Conservation (phyloP, 1,140 invertebrate genomes). For the Microplitis demolitor region DNA sequence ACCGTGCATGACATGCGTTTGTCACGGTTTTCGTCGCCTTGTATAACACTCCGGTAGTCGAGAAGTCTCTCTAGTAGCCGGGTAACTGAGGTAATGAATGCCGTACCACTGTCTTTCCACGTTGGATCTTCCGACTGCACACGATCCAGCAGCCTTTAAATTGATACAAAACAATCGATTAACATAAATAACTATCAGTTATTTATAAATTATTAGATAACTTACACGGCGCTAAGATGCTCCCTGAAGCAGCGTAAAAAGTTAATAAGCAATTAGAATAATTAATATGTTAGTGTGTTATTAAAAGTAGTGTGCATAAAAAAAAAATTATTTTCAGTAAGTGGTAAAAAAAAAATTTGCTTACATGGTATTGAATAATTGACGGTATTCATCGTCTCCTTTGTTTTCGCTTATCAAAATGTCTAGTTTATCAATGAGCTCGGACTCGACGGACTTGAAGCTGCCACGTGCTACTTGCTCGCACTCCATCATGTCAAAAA, state of each 20-base stretch:
- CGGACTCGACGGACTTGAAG: slow-evolving; percentile 88
- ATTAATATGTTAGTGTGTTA: too few species aligned
- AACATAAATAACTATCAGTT: not conserved
- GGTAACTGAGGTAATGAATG: slow-evolving; percentile 91
- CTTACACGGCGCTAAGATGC: slow-evolving; percentile 89
- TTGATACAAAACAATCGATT: slow-evolving; percentile 12
- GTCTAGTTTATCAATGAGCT: slow-evolving; percentile 92
- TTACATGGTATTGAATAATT: slow-evolving; percentile 94
- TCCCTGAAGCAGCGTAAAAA: slow-evolving; percentile 71
- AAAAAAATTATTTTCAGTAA: slow-evolving; percentile 16
- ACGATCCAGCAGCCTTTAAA: slow-evolving; percentile 79
- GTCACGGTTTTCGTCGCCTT: slow-evolving; percentile 89
- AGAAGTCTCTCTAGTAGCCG: slow-evolving; percentile 84
- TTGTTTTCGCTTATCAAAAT: slow-evolving; percentile 91
- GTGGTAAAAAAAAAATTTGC: slow-evolving; percentile 45
- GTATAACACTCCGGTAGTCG: slow-evolving; percentile 91
- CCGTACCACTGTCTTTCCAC: slow-evolving; percentile 88
- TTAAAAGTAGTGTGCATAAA: slow-evolving; percentile 19
- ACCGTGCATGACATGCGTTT: slow-evolving; percentile 97
- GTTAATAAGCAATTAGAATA: slow-evolving; percentile 2
- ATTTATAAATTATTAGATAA: slow-evolving; percentile 43
- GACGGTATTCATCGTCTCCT: slow-evolving; percentile 89
- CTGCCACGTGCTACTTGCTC: slow-evolving; percentile 83
- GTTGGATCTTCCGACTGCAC: slow-evolving; percentile 83
- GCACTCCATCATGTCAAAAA: slow-evolving; percentile 97